Percentiles rank a stretch among this genome's conserved stretches.
Conservation (phyloP, 2,888 invertebrate genomes). For the Nebria salina region DNA sequence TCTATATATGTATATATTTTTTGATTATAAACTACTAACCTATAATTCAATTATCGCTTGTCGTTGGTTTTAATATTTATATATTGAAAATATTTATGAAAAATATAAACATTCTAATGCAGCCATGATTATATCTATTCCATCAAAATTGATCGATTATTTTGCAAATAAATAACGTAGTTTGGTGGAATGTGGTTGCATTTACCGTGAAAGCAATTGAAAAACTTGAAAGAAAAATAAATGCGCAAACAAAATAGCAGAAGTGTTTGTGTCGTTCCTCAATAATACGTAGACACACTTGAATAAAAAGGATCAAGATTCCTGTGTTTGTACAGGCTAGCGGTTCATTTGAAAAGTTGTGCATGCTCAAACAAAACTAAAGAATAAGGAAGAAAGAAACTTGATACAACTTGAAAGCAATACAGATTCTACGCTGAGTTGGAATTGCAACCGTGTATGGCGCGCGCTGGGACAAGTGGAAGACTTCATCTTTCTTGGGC, state of each 20-base stretch:
- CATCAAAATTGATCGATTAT: no score
- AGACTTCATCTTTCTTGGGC: neutral
- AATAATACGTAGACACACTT: conserved; percentile 4
- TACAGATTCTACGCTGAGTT: conserved; percentile 20
- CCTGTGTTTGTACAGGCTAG: conserved; percentile 28
- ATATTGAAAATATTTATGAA: no score
- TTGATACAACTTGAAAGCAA: conserved; percentile 20
- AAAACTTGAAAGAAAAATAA: neutral
- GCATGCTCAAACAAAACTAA: conserved; percentile 37
- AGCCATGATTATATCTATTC: no score
- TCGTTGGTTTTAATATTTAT: neutral
- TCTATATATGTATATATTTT: conserved; percentile 20
- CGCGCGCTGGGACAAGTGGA: neutral
- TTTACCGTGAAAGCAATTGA: no score
- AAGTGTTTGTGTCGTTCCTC: neutral
- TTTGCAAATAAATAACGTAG: no score
- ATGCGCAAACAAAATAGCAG: neutral
- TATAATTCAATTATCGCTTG: conserved; percentile 30
- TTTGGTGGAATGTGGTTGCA: no score
- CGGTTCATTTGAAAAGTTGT: conserved; percentile 42
- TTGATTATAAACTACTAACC: conserved; percentile 21
- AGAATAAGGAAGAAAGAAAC: conserved; percentile 15
- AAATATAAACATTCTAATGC: no score
- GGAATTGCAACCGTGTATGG: conserved; percentile 2
- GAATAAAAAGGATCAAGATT: conserved; percentile 34